Base-by-base conservation (phyloP, 2,113 vertebrate species). In the Melanerpes formicivorus region DNA sequence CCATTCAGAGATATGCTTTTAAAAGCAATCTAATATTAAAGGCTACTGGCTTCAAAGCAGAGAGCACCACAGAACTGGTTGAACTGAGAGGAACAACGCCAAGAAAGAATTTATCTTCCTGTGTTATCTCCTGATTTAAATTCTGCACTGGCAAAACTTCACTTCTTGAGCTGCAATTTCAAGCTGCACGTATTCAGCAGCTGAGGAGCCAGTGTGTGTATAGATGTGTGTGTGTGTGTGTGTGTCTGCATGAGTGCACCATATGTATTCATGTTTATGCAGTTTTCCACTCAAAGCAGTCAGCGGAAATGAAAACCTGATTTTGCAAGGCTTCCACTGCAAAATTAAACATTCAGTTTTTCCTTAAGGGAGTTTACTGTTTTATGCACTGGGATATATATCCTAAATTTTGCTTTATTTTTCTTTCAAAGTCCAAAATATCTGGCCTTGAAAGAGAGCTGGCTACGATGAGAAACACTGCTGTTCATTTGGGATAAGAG, bases 241-340 rank as follows among this genome's bases (percentile, higher is more conserved):
- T 6, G 62, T 23, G 55, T 27, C 40, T 40, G 40, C 40, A 40
- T 40, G 40, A 40, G 14, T 65, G 46, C 29, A 44, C 65, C 87
- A 62, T 29, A 10, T 78, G 84, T 79, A 67, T 85, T 81, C 23
- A 2, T 78, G 56, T 30, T 25, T 69, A 62, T 62, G 65, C 65
- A 74, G 34, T 90, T 95, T 90, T 52, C 69, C 77, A 84, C 59
- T 93, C 80, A 84, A 83, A 48, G 44, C 83, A 59, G 66, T 87
- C 48, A 58, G 76, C 5, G 63, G 80, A 88, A 95, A 93, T 62
- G 30, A 90, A 92, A 95, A 92, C 80, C 77, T 81, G 70, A 62
- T 81, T 94, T 87, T 86, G 15, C 59, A 81, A 92, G 72, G 58
- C 88, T 88, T 86, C 85, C 69, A 23, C 3, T 5, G 55, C 69